Percentiles rank a stretch among this genome's conserved stretches.
Conservation (phyloP, 2,888 invertebrate species). For the Exocentrus adspersus region DNA sequence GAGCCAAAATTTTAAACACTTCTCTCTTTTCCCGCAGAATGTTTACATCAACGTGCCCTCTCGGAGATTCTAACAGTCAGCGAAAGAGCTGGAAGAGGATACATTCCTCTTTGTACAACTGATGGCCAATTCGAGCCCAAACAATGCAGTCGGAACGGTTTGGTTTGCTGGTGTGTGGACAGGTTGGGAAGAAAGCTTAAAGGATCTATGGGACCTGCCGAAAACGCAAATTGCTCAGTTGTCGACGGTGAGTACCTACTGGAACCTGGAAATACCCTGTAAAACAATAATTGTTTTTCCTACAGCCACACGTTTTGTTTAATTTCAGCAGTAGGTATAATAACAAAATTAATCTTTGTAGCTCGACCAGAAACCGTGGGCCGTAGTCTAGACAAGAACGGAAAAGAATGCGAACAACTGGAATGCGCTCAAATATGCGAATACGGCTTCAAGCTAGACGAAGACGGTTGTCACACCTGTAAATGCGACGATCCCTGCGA, state of each 20-base stretch:
- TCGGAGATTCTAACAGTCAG: constrained; percentile 81
- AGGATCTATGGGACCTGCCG: constrained; percentile 82
- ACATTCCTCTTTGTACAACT: constrained; percentile 81
- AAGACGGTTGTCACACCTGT: constrained; percentile 82
- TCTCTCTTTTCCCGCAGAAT: constrained; percentile 66
- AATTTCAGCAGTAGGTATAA: background rate
- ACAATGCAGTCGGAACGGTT: constrained; percentile 85
- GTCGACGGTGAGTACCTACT: constrained; percentile 53
- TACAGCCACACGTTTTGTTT: background rate
- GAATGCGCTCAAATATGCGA: constrained; percentile 87
- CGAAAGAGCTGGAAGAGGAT: constrained; percentile 83
- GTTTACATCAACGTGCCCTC: constrained; percentile 80
- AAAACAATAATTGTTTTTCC: background rate
- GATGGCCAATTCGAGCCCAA: constrained; percentile 78
- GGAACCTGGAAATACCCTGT: no score
- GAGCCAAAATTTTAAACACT: background rate
- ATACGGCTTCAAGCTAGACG: constrained; percentile 80
- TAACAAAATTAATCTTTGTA: no score
- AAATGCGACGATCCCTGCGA: constrained; percentile 89
- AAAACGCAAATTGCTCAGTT: constrained; percentile 72
- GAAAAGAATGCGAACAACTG: constrained; percentile 71
- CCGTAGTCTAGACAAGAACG: constrained; percentile 56
- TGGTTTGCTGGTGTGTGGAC: constrained; percentile 91
- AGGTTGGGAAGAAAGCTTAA: constrained; percentile 79
- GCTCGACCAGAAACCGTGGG: constrained; percentile 54